Conservation (phyloP, 2,797 vertebrate genomes). For the Loriculus beryllinus region DNA sequence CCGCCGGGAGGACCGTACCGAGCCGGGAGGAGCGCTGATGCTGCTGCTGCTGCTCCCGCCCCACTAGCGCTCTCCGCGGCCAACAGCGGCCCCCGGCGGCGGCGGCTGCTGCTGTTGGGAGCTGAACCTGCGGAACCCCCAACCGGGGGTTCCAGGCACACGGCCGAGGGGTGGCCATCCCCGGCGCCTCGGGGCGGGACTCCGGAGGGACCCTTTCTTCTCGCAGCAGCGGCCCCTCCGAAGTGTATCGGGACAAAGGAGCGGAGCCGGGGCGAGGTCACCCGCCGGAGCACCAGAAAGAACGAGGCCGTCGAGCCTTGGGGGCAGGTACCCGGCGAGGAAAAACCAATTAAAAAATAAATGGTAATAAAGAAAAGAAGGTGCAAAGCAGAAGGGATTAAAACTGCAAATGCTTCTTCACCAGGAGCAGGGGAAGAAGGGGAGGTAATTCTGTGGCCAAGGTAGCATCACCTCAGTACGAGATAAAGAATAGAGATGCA, state of each 20-base stretch:
- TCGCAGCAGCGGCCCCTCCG: not conserved
- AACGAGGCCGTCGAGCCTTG: not conserved
- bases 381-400: not conserved
- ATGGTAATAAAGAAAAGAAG: not conserved
- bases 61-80: not conserved
- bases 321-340: not conserved
- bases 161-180: not conserved
- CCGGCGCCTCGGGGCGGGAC: not conserved
- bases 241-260: not conserved
- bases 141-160: not conserved
- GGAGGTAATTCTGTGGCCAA: not conserved
- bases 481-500: not conserved
- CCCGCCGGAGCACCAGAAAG: not conserved
- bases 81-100: slow-evolving; percentile 28
- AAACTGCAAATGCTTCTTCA: not conserved
- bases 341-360: not conserved
- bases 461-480: not conserved
- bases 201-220: not conserved
- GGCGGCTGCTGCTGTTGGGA: not conserved
- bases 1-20: not conserved
- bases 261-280: not conserved
- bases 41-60: not conserved
- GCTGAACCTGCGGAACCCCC: not conserved
- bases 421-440: not conserved
- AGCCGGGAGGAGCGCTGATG: not conserved